These are phyloP conservation scores for Argyrosomus japonicus DNA, from an alignment of 2,113 vertebrate genomes.

Conservation along the genomic window DNA sequence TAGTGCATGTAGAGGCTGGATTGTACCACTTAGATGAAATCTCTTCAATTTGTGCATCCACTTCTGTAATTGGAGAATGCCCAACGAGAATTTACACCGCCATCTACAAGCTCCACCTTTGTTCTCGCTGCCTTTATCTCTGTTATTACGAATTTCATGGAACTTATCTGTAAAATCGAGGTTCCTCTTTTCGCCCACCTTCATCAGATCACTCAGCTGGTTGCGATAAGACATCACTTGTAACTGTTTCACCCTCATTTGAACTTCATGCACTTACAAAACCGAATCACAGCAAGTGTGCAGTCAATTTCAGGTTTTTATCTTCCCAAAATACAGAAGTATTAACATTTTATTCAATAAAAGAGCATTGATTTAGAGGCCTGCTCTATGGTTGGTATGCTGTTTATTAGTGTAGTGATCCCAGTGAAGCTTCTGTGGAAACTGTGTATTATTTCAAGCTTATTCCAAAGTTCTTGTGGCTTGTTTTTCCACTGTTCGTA, in stretches of 20 bases:
- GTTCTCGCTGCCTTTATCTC: not conserved
- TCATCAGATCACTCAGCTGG: not conserved
- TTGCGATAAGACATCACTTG: not conserved
- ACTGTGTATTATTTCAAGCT: constrained; percentile 43
- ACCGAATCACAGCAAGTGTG: not conserved
- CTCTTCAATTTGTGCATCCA: constrained; percentile 24
- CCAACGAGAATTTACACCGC: not conserved
- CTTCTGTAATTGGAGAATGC: constrained; percentile 35
- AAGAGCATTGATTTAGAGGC: not conserved
- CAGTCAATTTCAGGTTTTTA: not conserved
- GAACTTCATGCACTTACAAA: not conserved
- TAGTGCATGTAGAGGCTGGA: constrained; percentile 34
- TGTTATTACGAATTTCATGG: not conserved
- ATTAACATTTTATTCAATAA: not conserved
- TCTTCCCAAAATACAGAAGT: not conserved
- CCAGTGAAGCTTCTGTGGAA: constrained; percentile 29
- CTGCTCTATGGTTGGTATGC: constrained; percentile 3
- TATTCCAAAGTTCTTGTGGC: constrained; percentile 21
- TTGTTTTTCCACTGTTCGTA: constrained; percentile 45
- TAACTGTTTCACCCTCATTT: not conserved
- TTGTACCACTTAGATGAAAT: constrained; percentile 30
- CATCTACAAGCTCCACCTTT: not conserved
- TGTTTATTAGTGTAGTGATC: constrained; percentile 59
- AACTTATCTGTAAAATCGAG: not conserved
- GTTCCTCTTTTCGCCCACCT: not conserved